Evolutionary conservation across 2,797 vertebrate species (phyloP).

Genomic region (Sebastes vulpes): DNA sequence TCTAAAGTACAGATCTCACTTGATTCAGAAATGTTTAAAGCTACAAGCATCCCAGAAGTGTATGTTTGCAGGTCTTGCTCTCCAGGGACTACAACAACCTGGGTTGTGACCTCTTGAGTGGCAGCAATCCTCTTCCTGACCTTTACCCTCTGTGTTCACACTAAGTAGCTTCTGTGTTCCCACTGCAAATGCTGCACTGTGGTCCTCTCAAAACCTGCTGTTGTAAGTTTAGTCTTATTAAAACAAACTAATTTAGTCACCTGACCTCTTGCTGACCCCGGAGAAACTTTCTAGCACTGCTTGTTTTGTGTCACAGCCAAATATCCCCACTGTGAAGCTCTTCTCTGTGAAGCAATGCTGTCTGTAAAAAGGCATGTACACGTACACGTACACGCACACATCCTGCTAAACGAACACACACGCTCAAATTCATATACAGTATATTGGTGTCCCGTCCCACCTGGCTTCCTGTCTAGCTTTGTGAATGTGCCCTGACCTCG

Average conservation of each 20-base stretch:
- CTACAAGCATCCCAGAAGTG: not conserved
- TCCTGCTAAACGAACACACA: conserved; percentile 19
- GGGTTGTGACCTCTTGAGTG: conserved; percentile 42
- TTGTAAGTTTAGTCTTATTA: conserved; percentile 40
- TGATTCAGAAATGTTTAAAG: not conserved
- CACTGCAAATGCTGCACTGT: conserved; percentile 35
- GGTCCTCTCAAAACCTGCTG: conserved; percentile 14
- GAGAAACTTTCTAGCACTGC: conserved; percentile 33
- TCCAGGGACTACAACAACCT: conserved; percentile 1
- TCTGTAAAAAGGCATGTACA: not conserved
- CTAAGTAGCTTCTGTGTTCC: conserved; percentile 52
- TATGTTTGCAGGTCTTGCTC: not conserved
- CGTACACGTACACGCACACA: not conserved
- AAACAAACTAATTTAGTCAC: conserved; percentile 61
- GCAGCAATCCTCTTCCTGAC: conserved; percentile 48
- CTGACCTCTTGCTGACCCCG: conserved; percentile 57
- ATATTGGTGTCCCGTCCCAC: conserved; percentile 50
- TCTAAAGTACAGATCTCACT: not conserved
- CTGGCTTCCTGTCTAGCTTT: conserved; percentile 71
- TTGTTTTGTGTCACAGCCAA: conserved; percentile 50
- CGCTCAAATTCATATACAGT: conserved; percentile 1
- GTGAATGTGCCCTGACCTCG: conserved; percentile 70
- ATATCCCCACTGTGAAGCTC: conserved; percentile 13
- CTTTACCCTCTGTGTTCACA: conserved; percentile 48
- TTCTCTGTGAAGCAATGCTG: conserved; percentile 1